A percentile compares a stretch with the other conserved stretches of the same genome.
Conservation (phyloP, 2,888 invertebrate genomes). For the Lasioglossum vierecki region DNA sequence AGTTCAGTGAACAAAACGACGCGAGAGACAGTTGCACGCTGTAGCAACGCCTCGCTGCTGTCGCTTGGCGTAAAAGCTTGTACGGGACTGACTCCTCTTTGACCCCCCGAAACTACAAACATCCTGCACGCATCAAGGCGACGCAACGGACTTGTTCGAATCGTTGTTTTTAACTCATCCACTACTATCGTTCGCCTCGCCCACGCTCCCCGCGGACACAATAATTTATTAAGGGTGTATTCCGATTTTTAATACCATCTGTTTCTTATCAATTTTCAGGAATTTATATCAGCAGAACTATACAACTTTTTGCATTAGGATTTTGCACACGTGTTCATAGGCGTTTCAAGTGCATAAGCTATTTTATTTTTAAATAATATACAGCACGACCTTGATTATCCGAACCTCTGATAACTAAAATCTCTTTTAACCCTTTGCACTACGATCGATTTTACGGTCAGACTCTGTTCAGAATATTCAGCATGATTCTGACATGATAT, state of each 20-base stretch:
- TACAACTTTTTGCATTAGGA: not conserved
- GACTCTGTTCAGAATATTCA: no score
- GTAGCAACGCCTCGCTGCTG: conserved; percentile 70
- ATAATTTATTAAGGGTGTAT: not conserved
- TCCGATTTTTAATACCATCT: not conserved
- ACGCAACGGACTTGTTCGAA: not conserved
- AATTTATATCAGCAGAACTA: not conserved
- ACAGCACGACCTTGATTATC: not conserved
- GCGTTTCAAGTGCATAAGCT: not conserved
- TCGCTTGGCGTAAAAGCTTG: conserved; percentile 59
- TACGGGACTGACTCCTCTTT: conserved; percentile 38
- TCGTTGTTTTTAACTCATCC: not conserved
- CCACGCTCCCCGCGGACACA: not conserved
- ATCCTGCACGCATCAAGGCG: conserved; percentile 11
- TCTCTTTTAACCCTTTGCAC: not conserved
- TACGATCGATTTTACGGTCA: no score
- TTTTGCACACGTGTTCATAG: not conserved
- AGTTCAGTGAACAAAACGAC: conserved; percentile 84
- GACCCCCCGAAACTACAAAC: conserved; percentile 39
- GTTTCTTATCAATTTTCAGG: not conserved
- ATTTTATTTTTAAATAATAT: not conserved
- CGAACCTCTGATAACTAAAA: not conserved
- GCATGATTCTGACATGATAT: no score
- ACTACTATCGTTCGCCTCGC: not conserved
- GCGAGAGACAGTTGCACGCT: conserved; percentile 77